phyloP scores from a whole-genome alignment of 2,888 invertebrate species.

The Argyresthia goedartella region DNA sequence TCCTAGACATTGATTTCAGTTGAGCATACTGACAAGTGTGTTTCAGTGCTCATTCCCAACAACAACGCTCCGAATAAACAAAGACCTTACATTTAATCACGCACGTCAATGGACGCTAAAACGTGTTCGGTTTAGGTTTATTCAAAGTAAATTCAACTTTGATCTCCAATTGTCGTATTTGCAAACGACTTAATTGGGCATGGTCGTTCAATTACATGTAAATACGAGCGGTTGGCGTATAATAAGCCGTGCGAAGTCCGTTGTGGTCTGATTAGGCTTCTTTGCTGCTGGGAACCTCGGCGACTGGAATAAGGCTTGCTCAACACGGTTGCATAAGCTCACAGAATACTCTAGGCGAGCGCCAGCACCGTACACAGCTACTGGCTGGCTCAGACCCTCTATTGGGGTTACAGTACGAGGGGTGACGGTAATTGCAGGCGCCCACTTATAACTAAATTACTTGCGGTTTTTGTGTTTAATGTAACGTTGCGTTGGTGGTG shows the following conservation, averaged over 20 bases:
- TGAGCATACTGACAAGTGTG: neutral
- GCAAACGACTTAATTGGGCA: neutral
- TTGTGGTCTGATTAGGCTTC: neutral
- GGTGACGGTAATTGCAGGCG: no score
- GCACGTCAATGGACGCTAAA: neutral
- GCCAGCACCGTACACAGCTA: slow-evolving; percentile 21
- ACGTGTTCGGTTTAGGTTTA: neutral
- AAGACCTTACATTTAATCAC: no score
- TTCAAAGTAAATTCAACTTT: neutral
- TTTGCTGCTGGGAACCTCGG: neutral
- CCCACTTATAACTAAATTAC: no score
- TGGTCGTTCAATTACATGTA: neutral
- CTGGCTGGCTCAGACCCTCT: no score
- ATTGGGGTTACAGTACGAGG: no score
- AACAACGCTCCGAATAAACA: no score
- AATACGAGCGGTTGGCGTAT: neutral
- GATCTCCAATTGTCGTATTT: neutral
- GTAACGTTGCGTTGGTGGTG: no score
- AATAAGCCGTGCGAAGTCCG: neutral
- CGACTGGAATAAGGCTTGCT: slow-evolving; percentile 20
- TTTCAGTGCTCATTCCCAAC: neutral
- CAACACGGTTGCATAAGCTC: slow-evolving; percentile 35
- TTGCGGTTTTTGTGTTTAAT: no score
- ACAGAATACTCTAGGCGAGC: slow-evolving; percentile 24
- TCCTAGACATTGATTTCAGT: neutral